Base-by-base conservation (phyloP, 1,140 invertebrate genomes). In the Melipona quadrifasciata region DNA sequence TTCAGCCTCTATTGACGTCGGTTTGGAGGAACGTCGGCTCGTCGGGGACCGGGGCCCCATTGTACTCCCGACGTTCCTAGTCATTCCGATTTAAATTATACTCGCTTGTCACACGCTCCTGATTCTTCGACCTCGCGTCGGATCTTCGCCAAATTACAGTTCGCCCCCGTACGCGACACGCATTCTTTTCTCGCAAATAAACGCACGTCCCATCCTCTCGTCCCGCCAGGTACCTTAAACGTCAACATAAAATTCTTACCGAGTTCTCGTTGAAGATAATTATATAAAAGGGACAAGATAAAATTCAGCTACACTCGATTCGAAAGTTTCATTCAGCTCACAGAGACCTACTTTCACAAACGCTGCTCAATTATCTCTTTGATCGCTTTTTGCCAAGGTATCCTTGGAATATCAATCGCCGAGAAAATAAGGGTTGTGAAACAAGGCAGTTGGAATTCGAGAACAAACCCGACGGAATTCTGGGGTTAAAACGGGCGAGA, bases 71-170 rank as follows among this genome's bases (percentile, higher is more conserved):
- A 83, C 85, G 67, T 83, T 84, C 58, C 74, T 84, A 88, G 84
- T 84, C 81, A 82, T 86, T 83, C 27, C 73, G 76, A 86, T 83
- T 88, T 89, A 86, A 89, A 83, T 89, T 84, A 85, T 88, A 83
- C 83, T 31, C 71, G 75, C 86, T 87, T 31, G 82, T 88, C 76
- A 72, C 71, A 57, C 34, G 80, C 86, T 70, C 65, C 70, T n/a
- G 61, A 80, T 80, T 55, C 68, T 53, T 27, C 27, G 55, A 10
- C 82, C 21, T 61, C 77, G 51, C 82, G 27, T 61, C 77, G 58
- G 64, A 80, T 68, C 34, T 3, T 2, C 24, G 76, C 51, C 55
- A 55, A 55, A 74, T 74, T 73, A 19, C 17, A 27, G 34, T 71
- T 8, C 51, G 51, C 72, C 61, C 61, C 55, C 65, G 34, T 72